These are phyloP conservation scores for Petrocephalus zakoni DNA, from an alignment of 2,113 vertebrate species.

Conservation along the genomic window DNA sequence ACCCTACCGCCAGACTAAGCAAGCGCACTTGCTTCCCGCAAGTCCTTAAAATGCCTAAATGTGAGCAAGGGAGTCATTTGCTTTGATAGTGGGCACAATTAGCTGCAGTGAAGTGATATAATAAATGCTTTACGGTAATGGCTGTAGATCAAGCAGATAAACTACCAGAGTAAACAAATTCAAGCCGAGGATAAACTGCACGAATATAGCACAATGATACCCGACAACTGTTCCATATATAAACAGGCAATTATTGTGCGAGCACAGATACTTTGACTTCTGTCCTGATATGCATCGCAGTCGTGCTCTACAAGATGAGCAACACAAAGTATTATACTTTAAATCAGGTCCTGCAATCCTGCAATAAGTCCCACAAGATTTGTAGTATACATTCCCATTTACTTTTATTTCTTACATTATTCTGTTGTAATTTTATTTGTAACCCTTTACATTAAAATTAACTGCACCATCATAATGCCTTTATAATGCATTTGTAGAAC, in stretches of 20 bases:
- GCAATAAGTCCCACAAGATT: not conserved
- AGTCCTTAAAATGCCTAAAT: not conserved
- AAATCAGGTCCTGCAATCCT: not conserved
- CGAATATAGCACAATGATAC: not conserved
- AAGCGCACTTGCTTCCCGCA: not conserved
- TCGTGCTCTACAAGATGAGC: not conserved
- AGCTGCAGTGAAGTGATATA: not conserved
- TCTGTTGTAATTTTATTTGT: not conserved
- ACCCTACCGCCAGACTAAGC: not conserved
- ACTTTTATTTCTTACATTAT: not conserved
- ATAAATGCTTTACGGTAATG: not conserved
- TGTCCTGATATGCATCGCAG: not conserved
- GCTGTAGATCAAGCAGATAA: not conserved
- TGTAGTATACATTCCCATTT: not conserved
- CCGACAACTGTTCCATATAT: not conserved
- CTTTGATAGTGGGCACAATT: not conserved
- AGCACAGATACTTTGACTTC: not conserved
- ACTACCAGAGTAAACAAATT: not conserved
- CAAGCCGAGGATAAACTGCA: not conserved
- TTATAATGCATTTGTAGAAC: not conserved
- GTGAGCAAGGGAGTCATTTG: not conserved
- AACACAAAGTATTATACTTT: not conserved
- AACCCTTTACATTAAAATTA: not conserved
- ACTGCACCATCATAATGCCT: not conserved
- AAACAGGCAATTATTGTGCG: not conserved